Evolutionary conservation across 2,113 vertebrate species (phyloP).

Genomic region (Falco punctatus): DNA sequence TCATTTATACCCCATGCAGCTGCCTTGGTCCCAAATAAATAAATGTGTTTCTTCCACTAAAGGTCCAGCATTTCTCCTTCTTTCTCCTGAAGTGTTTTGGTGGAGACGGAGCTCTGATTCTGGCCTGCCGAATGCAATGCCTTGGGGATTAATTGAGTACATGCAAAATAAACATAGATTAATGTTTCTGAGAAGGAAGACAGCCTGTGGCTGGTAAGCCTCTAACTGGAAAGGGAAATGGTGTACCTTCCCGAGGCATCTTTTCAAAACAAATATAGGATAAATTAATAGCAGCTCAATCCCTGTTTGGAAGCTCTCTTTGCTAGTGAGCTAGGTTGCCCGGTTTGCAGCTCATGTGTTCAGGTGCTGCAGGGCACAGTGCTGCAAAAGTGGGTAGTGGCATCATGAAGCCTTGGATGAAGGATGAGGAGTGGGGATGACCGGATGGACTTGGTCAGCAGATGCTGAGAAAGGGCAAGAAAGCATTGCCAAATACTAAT

Average conservation of each 20-base stretch:
- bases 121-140: not conserved
- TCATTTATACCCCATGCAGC: not conserved
- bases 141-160: not conserved
- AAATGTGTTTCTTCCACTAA: not conserved
- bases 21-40: not conserved
- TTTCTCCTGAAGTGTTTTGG: not conserved
- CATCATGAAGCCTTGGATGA: not conserved
- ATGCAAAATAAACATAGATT: constrained; percentile 19
- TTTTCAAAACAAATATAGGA: constrained; percentile 53
- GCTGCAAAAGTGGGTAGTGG: not conserved
- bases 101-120: not conserved
- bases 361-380: not conserved
- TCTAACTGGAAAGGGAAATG: constrained; percentile 25
- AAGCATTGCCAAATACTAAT: not conserved
- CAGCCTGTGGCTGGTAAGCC: constrained; percentile 9
- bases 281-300: constrained; percentile 28
- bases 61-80: not conserved
- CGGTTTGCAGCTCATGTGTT: not conserved
- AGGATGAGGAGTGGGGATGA: not conserved
- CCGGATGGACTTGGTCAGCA: not conserved
- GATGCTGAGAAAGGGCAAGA: not conserved
- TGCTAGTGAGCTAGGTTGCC: not conserved
- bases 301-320: not conserved
- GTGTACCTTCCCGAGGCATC: not conserved
- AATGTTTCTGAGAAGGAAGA: constrained; percentile 20